Base-by-base conservation (phyloP, 2,113 vertebrate genomes). In the Geococcyx californianus region DNA sequence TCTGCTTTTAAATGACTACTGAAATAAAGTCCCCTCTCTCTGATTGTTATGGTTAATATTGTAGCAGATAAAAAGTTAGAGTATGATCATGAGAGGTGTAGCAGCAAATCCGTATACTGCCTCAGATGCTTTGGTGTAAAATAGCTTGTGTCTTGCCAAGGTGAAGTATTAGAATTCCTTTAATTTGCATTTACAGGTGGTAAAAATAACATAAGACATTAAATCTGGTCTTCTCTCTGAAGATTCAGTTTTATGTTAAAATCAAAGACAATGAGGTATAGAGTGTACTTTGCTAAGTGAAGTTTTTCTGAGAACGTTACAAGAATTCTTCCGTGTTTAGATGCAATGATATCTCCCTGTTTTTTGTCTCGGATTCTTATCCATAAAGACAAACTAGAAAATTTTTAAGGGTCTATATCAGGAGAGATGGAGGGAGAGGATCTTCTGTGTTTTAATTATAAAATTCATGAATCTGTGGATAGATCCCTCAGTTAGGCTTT, bases 361-460 rank as follows among this genome's bases (percentile, higher is more conserved):
- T 82, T 66, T 79, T 74, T 77, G 10, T 47, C 90, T 81, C 56
- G 54, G 15, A 64, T 70, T 40, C 47, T 38, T 68, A 11, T 67
- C 75, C 2, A 1, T 60, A 68, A 86, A 90, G 78, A 56, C 25
- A 87, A 64, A 11, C 2, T 19, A 33, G 33, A 42, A 47, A 68
- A 3, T 8, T 21, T 56, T 42, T 18, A 55, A 64, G 42, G 12
- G 17, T 24, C 13, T 66, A 1, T 44, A 9, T 77, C 14, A 58
- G n/a, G 13, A 4, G 3, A n/a, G 3, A 10, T 11, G 33, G 9
- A 67, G 19, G 12, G 16, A 33, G 13, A 11, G 4, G 2, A 42
- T 34, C 6, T 28, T 78, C 38, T 67, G 0, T 70, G 9, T 59
- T 90, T 69, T 58, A 66, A 26, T 29, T 58, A 7, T 34, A 44